A percentile compares a stretch with the other conserved stretches of the same genome.
Conservation (phyloP, 2,888 invertebrate species). For the Leptopilina myrica region DNA sequence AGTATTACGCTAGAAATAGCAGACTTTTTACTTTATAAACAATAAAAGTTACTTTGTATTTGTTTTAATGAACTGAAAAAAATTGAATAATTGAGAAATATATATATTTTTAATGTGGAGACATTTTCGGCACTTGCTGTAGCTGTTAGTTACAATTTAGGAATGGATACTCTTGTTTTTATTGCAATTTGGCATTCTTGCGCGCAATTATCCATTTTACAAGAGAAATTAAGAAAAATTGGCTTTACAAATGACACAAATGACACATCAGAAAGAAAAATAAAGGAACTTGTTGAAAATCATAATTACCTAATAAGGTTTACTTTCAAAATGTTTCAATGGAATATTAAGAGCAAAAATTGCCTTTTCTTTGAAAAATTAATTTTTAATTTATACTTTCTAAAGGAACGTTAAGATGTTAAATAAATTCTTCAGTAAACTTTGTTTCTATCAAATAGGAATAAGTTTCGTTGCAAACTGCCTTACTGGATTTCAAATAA, state of each 20-base stretch:
- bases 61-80: too few relatives aligned
- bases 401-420: neutral
- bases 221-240: neutral
- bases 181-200: neutral
- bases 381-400: neutral
- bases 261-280: neutral
- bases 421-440: neutral
- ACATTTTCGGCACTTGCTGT: neutral
- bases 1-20: too few relatives aligned
- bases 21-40: too few relatives aligned
- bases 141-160: neutral
- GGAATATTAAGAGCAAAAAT: neutral
- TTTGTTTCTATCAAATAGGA: neutral
- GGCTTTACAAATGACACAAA: neutral
- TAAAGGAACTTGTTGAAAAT: neutral
- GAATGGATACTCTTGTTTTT: neutral
- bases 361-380: neutral
- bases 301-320: slow-evolving; percentile 5
- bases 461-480: neutral
- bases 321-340: neutral
- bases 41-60: too few relatives aligned
- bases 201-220: neutral
- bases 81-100: neutral
- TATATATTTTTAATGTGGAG: too few relatives aligned
- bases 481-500: slow-evolving; percentile 6